Base-by-base conservation (phyloP, 2,797 vertebrate genomes). In the Coregonus suidteri region DNA sequence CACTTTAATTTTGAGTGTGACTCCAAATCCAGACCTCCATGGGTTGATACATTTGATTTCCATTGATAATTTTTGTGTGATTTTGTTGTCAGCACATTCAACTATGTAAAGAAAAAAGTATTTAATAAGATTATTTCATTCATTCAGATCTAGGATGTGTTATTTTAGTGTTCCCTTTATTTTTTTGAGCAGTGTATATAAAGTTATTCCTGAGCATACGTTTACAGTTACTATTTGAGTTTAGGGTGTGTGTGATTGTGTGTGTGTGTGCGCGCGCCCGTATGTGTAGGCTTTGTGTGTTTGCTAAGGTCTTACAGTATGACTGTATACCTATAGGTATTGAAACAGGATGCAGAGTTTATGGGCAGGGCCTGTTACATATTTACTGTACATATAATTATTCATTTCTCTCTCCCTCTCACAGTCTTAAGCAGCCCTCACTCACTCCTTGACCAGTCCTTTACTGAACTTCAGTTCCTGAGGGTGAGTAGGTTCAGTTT, bases 301-400 rank as follows among this genome's bases (percentile, higher is more conserved):
- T 67, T n/a, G 15, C 25, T 13, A 14, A 15, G 30, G 20, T 13
- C 11, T 37, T 78, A 79, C 64, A 13, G 51, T 52, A 69, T 84
- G 74, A 3, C 71, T 4, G 41, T 37, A 75, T 71, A 51, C 31
- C 20, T 72, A 14, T 85, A 75, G 54, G 73, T 79, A 79, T 83
- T 84, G 70, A 84, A 89, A 88, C 84, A 83, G 25, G 83, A 85
- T 83, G 78, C 77, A 82, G 74, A 73, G 84, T 89, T 90, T 89
- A 91, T 86, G 89, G 76, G 91, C 85, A 86, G 77, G 80, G 80
- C 81, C 82, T 86, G 93, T 94, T 94, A 94, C 90, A 94, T 93
- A 94, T 94, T 95, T 89, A 92, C 93, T 84, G 80, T 89, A 53
- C 88, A 87, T 90, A 82, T 94, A 94, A 94, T 94, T 91, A 94